These are phyloP conservation scores for Chymomyza procnemis DNA, from an alignment of 2,888 invertebrate genomes.

Conservation along the genomic window DNA sequence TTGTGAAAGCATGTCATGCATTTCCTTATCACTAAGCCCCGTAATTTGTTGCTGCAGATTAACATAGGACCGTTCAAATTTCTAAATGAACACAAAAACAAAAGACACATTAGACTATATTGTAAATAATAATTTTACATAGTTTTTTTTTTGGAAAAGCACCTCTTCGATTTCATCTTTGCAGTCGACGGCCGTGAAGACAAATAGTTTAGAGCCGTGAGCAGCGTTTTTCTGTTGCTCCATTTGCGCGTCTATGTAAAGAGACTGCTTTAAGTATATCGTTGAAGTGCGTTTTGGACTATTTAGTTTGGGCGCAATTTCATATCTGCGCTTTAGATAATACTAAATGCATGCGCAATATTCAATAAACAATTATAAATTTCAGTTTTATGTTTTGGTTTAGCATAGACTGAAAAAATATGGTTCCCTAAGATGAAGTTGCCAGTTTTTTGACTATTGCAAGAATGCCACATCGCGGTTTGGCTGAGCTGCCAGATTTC, in stretches of 20 bases:
- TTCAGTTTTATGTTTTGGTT: conserved; percentile 54
- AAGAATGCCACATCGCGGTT: not conserved
- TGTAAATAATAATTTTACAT: not conserved
- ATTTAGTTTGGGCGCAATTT: conserved; percentile 29
- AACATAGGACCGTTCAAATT: conserved; percentile 91
- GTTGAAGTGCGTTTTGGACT: conserved; percentile 26
- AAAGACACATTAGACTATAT: conserved; percentile 6
- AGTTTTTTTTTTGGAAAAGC: conserved; percentile 61
- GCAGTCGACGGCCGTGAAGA: conserved; percentile 90
- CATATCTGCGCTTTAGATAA: conserved; percentile 41
- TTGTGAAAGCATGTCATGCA: conserved; percentile 93
- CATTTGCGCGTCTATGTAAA: conserved; percentile 59
- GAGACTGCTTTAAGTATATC: conserved; percentile 31
- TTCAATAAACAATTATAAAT: conserved; percentile 41
- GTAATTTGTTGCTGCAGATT: conserved; percentile 87
- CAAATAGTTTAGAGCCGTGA: conserved; percentile 85
- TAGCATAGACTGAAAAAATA: conserved; percentile 55
- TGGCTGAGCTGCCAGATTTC: not conserved
- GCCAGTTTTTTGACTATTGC: conserved; percentile 19
- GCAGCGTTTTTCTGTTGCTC: conserved; percentile 72
- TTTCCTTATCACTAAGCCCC: conserved; percentile 94
- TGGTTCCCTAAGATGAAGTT: conserved; percentile 48
- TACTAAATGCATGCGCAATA: conserved; percentile 39
- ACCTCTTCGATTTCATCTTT: conserved; percentile 95
- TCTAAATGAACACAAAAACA: conserved; percentile 81